Base-by-base conservation (phyloP, 2,888 invertebrate genomes). In the Drosophila phalerata region DNA sequence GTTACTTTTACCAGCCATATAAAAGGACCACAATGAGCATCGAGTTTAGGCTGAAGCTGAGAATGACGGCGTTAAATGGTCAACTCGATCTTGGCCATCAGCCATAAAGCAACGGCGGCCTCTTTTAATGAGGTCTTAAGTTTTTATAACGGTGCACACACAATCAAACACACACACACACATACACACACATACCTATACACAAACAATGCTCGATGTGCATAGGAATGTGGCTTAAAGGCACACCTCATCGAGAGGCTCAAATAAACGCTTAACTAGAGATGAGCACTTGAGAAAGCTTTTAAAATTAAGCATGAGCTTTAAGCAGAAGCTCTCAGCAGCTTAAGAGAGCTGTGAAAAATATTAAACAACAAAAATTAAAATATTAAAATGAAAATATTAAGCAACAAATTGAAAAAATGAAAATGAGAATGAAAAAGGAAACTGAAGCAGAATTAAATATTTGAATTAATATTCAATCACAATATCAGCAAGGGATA, bases 91-190 rank as follows among this genome's bases (percentile, higher is more conserved):
- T 81, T 51, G 60, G 65, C 53, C 77, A 22, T 22, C 22, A 69
- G 82, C 83, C 84, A 84, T 84, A 86, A 84, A 84, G 84, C 81
- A 79, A 56, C 49, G 79, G 73, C 85, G 85, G 85, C 73, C 71
- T 77, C 86, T 81, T 84, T 84, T 86, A 86, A 86, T 86, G 81
- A 84, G 86, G 81, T 86, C 84, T 86, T 81, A 79, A 84, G 77
- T 83, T 86, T 83, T 84, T 84, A 84, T 84, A 84, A 84, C 86
- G 84, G 84, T 73, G 28, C 40, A 68, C 48, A 67, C 56, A 61
- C 56, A 65, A 43, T 57, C 52, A 38, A 9, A 43, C 55, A 53
- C 34, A 42, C 32, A 55, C 30, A 57, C 40, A 49, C 40, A 47
- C 48, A 40, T 8, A 28, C 9, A 13, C 11, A 30, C 15, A 28